Conservation (phyloP, 1,140 invertebrate species). For the Lethrus apterus region DNA sequence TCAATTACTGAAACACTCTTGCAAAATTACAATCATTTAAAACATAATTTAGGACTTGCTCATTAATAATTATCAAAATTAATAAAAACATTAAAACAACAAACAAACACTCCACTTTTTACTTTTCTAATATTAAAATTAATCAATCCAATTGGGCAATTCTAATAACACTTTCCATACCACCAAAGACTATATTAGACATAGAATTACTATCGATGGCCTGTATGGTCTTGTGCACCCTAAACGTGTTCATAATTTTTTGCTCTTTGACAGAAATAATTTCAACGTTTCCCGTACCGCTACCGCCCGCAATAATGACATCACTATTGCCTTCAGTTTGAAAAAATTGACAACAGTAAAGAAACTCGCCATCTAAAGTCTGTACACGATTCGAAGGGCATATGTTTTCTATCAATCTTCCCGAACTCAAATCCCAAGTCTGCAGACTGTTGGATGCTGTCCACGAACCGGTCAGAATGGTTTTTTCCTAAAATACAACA, state of each 20-base stretch:
- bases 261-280: constrained; percentile 35
- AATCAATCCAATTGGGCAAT: constrained; percentile 28
- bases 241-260: constrained; percentile 31
- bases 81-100: too few relatives aligned
- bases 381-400: constrained; percentile 30
- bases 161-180: constrained; percentile 33
- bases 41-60: too few relatives aligned
- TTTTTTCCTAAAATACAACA: constrained; percentile 28
- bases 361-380: constrained; percentile 35
- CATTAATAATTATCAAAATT: too few relatives aligned
- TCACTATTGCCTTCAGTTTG: constrained; percentile 33
- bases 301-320: constrained; percentile 32
- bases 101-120: too few relatives aligned
- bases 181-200: constrained; percentile 32
- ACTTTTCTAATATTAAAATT: too few relatives aligned
- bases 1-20: too few relatives aligned
- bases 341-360: constrained; percentile 35
- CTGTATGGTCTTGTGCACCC: constrained; percentile 29
- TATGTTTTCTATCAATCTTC: constrained; percentile 36
- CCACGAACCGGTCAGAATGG: constrained; percentile 38
- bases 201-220: constrained; percentile 31
- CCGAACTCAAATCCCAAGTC: constrained; percentile 35
- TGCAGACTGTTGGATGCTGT: constrained; percentile 34
- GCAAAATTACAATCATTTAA: too few relatives aligned
- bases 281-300: constrained; percentile 34